phyloP scores from a whole-genome alignment of 1,140 invertebrate species.

The Tetraneura akinire region DNA sequence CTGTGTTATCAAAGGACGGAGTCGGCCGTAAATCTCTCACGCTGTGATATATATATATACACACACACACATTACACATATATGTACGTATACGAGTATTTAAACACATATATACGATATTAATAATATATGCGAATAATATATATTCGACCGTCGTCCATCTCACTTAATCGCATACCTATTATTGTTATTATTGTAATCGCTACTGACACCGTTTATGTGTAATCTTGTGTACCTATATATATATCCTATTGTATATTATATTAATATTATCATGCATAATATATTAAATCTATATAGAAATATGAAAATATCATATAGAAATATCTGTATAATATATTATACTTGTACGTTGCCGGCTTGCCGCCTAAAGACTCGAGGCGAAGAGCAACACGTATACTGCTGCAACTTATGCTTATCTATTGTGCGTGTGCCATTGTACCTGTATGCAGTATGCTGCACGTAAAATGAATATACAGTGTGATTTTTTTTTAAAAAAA shows the following conservation, averaged over 20 bases:
- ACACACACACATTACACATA: too few species aligned
- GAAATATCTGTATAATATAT: too few species aligned
- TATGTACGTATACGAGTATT: too few species aligned
- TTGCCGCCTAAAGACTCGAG: not conserved
- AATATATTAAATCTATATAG: too few species aligned
- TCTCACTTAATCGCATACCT: slow-evolving; percentile 1
- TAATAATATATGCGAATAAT: slow-evolving; percentile 26
- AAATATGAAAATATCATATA: too few species aligned
- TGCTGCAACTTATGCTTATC: not conserved
- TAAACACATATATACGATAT: not conserved
- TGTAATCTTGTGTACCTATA: too few species aligned
- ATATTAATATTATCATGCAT: too few species aligned
- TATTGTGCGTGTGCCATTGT: not conserved
- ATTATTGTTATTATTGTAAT: not conserved
- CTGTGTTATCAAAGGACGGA: not conserved
- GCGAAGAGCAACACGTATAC: not conserved
- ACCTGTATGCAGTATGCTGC: not conserved
- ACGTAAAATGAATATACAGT: too few species aligned
- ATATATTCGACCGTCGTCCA: slow-evolving; percentile 18
- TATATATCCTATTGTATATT: too few species aligned
- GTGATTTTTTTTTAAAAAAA: too few species aligned
- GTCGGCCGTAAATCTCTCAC: not conserved
- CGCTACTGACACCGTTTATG: not conserved
- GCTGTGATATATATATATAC: not conserved
- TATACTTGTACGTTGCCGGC: not conserved